These are phyloP conservation scores for Mythimna impura DNA, from an alignment of 2,888 invertebrate species.

Conservation along the genomic window DNA sequence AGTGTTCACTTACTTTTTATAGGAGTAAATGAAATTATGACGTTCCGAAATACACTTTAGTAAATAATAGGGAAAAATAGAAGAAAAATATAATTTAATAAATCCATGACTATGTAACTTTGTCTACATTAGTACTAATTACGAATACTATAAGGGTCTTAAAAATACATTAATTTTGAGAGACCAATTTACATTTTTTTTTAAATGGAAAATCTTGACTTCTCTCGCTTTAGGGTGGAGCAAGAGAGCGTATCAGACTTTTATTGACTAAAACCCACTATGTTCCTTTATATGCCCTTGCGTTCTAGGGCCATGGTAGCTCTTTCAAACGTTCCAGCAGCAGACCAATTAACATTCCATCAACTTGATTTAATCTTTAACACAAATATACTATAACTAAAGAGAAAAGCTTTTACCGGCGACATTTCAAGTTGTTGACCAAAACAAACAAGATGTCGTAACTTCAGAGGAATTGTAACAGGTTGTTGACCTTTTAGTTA, in stretches of 20 bases:
- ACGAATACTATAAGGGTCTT: background rate
- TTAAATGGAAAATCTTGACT: too few relatives aligned
- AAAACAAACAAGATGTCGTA: slow-evolving; percentile 52
- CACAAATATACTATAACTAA: slow-evolving; percentile 11
- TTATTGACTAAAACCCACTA: too few relatives aligned
- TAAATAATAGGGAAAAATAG: background rate
- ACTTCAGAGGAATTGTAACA: slow-evolving; percentile 39
- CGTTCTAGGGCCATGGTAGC: too few relatives aligned
- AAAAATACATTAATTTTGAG: background rate
- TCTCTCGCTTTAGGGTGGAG: too few relatives aligned
- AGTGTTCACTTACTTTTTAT: too few relatives aligned
- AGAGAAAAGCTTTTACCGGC: slow-evolving; percentile 41
- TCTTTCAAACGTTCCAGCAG: too few relatives aligned
- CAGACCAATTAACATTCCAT: background rate
- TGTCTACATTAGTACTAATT: too few relatives aligned
- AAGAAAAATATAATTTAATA: background rate
- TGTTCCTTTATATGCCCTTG: too few relatives aligned
- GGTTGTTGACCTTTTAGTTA: slow-evolving; percentile 47
- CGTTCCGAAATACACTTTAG: background rate
- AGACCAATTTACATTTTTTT: background rate
- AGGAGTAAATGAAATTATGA: background rate
- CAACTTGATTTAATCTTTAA: background rate
- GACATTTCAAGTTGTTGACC: slow-evolving; percentile 18
- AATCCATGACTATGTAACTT: too few relatives aligned
- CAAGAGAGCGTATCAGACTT: too few relatives aligned